A percentile compares a stretch with the other conserved stretches of the same genome.
These are phyloP conservation scores for Meandrusa payeni DNA, from an alignment of 2,888 invertebrate species.

Conservation along the genomic window DNA sequence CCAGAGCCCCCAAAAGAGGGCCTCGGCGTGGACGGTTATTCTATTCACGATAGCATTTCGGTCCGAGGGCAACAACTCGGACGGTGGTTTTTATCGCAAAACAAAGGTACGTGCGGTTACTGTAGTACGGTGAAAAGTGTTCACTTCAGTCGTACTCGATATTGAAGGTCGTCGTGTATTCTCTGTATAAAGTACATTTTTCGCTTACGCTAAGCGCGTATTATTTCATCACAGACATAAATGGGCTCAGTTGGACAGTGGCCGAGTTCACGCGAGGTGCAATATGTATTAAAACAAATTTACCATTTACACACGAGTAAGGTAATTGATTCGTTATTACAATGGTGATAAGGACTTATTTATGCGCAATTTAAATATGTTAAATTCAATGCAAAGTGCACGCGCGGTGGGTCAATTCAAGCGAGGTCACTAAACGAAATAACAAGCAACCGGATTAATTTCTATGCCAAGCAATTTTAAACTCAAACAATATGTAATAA, in stretches of 20 bases:
- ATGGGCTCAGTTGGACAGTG: slow-evolving; percentile 49
- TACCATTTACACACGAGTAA: slow-evolving; percentile 21
- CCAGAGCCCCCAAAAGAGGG: too few relatives aligned
- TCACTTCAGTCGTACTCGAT: too few relatives aligned
- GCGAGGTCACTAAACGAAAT: slow-evolving; percentile 69
- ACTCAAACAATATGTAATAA: neutral
- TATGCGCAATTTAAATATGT: slow-evolving; percentile 28
- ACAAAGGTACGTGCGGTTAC: too few relatives aligned
- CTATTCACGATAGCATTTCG: too few relatives aligned
- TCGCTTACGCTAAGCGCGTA: neutral
- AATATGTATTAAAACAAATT: slow-evolving; percentile 27
- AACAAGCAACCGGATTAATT: slow-evolving; percentile 64
- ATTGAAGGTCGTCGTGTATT: too few relatives aligned
- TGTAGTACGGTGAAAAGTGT: too few relatives aligned
- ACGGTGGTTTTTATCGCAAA: too few relatives aligned
- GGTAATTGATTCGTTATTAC: slow-evolving; percentile 37
- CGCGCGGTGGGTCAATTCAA: slow-evolving; percentile 52
- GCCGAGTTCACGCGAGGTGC: slow-evolving; percentile 47
- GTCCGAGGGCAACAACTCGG: too few relatives aligned
- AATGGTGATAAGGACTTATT: slow-evolving; percentile 34
- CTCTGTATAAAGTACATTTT: too few relatives aligned
- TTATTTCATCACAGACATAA: slow-evolving; percentile 57
- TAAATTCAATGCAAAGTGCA: slow-evolving; percentile 47
- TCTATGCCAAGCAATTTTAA: slow-evolving; percentile 41
- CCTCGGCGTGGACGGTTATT: too few relatives aligned